These are phyloP conservation scores for Drepana arcuata DNA, from an alignment of 1,140 invertebrate species.

Conservation along the genomic window DNA sequence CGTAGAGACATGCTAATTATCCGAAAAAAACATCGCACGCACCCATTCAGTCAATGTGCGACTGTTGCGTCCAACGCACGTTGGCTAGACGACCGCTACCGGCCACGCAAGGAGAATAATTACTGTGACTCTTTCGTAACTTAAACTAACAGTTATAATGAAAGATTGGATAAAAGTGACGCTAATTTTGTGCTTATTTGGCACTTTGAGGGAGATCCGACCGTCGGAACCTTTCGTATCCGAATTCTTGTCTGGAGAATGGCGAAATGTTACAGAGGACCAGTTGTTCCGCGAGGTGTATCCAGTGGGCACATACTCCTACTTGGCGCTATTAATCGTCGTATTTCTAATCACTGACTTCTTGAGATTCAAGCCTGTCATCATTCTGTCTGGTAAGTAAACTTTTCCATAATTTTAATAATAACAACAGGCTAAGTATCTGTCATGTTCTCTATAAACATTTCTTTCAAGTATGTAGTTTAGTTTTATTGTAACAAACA, in stretches of 20 bases:
- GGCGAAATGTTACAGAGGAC: conserved; percentile 81
- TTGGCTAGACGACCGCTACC: conserved; percentile 5
- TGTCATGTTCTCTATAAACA: no score
- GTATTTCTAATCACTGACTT: conserved; percentile 89
- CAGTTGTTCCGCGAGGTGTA: conserved; percentile 83
- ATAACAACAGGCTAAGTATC: no score
- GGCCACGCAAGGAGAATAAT: conserved; percentile 3
- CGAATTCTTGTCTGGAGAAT: conserved; percentile 79
- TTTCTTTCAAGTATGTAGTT: no score
- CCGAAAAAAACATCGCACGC: no score
- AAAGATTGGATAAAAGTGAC: conserved; percentile 78
- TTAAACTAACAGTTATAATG: conserved; percentile 40
- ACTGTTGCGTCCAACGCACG: no score
- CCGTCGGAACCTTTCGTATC: conserved; percentile 88
- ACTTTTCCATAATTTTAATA: no score
- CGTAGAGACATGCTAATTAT: no score
- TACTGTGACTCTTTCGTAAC: conserved; percentile 8
- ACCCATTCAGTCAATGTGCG: no score
- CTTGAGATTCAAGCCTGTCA: conserved; percentile 87
- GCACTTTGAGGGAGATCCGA: conserved; percentile 86
- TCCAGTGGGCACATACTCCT: conserved; percentile 86
- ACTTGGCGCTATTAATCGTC: conserved; percentile 79
- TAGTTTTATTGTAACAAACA: no score
- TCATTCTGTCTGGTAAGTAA: conserved; percentile 77
- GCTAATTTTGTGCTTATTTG: conserved; percentile 82